These are phyloP conservation scores for Acrossocheilus wenchowensis DNA, from an alignment of 2,797 vertebrate genomes.

Conservation along the genomic window DNA sequence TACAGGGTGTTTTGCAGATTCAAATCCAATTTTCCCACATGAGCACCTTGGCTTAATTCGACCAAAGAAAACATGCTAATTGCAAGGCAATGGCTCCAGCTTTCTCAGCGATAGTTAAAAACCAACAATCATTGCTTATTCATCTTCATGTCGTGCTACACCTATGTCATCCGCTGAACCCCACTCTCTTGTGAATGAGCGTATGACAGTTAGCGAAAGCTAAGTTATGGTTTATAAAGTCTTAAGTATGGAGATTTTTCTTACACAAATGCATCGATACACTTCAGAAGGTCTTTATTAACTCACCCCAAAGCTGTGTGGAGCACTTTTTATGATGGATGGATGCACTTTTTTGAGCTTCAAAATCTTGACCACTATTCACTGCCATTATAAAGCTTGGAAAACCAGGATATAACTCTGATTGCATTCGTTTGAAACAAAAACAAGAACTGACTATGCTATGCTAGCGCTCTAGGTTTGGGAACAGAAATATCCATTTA, in stretches of 20 bases:
- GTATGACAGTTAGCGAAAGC: background rate
- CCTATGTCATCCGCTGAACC: too few species aligned
- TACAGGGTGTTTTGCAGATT: conserved; percentile 11
- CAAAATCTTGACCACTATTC: too few species aligned
- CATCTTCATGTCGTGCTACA: background rate
- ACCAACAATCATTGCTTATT: background rate
- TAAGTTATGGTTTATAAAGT: background rate
- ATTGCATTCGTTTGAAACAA: too few species aligned
- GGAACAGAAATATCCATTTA: background rate
- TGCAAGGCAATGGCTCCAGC: background rate
- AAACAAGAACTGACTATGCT: background rate
- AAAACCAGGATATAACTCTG: too few species aligned
- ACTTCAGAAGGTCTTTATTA: background rate
- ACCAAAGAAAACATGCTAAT: background rate
- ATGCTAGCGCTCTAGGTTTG: background rate
- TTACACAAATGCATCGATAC: background rate
- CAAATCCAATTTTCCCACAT: background rate
- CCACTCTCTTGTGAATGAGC: too few species aligned
- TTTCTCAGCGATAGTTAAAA: background rate
- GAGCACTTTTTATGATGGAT: too few species aligned
- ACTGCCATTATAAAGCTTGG: too few species aligned
- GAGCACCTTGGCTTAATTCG: background rate
- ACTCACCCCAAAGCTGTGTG: too few species aligned
- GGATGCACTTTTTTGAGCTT: too few species aligned
- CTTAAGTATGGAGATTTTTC: background rate